These are phyloP conservation scores for Wasmannia auropunctata DNA, from an alignment of 1,140 invertebrate genomes.

Conservation along the genomic window DNA sequence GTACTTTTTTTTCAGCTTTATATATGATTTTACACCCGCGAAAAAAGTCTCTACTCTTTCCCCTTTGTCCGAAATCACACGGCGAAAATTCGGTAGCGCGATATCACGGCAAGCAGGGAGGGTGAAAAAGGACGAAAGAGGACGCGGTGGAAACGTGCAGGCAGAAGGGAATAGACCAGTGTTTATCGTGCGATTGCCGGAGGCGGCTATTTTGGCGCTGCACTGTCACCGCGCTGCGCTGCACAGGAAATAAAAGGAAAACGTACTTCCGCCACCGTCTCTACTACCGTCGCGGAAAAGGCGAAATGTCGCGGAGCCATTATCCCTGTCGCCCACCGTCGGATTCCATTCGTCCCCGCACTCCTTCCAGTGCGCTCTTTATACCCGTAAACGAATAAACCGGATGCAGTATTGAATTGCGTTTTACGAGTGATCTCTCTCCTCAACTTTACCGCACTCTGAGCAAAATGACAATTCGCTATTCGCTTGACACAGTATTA, in stretches of 20 bases:
- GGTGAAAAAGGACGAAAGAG: slow-evolving; percentile 25
- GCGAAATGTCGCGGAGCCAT: slow-evolving; percentile 65
- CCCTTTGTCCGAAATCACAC: background rate
- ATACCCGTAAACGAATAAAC: slow-evolving; percentile 57
- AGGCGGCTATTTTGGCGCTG: slow-evolving; percentile 73
- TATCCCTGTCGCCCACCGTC: slow-evolving; percentile 51
- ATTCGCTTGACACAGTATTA: background rate
- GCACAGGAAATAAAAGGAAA: slow-evolving; percentile 73
- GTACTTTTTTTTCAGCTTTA: background rate
- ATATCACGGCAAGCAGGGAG: slow-evolving; percentile 48
- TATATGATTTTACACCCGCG: background rate
- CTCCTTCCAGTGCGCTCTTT: slow-evolving; percentile 15
- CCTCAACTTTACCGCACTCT: background rate
- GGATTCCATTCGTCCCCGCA: slow-evolving; percentile 51
- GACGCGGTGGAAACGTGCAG: background rate
- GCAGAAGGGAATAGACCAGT: slow-evolving; percentile 57
- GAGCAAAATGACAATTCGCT: background rate
- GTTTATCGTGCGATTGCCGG: slow-evolving; percentile 75
- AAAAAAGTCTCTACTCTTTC: background rate
- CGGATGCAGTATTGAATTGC: slow-evolving; percentile 30
- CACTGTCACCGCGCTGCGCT: slow-evolving; percentile 63
- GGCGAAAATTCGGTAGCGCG: slow-evolving; percentile 28
- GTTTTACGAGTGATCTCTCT: slow-evolving; percentile 45
- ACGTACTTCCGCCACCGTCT: slow-evolving; percentile 61
- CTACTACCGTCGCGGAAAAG: slow-evolving; percentile 50